A percentile compares a stretch with the other conserved stretches of the same genome.
Evolutionary conservation across 2,797 vertebrate genomes (phyloP).

Genomic region (Megalops cyprinoides): DNA sequence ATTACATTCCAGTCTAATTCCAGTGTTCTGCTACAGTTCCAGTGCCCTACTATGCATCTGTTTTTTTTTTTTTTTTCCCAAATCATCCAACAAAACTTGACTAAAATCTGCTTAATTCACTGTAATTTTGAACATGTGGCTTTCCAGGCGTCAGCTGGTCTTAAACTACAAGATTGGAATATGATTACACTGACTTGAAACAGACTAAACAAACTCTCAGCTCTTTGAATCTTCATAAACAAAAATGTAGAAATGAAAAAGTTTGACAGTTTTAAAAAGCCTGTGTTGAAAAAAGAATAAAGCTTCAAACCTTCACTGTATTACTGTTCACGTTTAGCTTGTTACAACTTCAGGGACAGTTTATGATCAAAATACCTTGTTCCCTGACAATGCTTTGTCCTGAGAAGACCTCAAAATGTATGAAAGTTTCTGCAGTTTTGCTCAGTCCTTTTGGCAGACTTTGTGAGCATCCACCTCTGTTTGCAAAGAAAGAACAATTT

Average conservation of each 20-base stretch:
- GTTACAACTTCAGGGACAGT: not conserved
- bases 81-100: not conserved
- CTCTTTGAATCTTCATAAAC: not conserved
- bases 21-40: not conserved
- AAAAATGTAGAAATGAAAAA: not conserved
- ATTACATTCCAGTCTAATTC: not conserved
- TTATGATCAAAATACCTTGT: not conserved
- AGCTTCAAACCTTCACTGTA: not conserved
- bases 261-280: not conserved
- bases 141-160: slow-evolving; percentile 10
- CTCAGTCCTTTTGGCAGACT: no score
- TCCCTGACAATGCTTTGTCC: no score
- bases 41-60: not conserved
- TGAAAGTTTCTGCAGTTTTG: no score
- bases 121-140: slow-evolving; percentile 1
- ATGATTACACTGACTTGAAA: slow-evolving; percentile 3
- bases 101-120: slow-evolving; percentile 5
- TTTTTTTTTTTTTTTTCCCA: not conserved
- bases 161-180: not conserved
- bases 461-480: no score
- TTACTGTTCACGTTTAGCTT: not conserved
- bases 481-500: no score
- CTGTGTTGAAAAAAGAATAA: not conserved
- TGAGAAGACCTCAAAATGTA: no score
- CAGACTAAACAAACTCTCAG: not conserved